A percentile compares a stretch with the other conserved stretches of the same genome.
Conservation (phyloP, 2,113 vertebrate genomes). For the Paedocypris sp. region DNA sequence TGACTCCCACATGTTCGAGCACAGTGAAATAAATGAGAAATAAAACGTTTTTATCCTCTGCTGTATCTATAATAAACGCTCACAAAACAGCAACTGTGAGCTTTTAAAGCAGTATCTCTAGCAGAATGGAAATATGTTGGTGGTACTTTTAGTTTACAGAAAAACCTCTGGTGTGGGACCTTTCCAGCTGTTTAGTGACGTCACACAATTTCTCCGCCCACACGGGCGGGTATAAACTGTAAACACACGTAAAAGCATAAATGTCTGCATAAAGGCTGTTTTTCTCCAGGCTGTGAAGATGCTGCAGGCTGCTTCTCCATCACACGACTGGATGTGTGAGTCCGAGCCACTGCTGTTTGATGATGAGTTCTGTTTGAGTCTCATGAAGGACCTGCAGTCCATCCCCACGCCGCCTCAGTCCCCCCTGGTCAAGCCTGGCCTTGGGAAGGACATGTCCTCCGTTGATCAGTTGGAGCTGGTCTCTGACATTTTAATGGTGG, state of each 20-base stretch:
- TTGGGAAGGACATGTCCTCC: conserved; percentile 51
- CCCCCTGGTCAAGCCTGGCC: conserved; percentile 49
- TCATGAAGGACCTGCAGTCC: conserved; percentile 62
- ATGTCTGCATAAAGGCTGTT: background rate
- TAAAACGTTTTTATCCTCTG: too few relatives aligned
- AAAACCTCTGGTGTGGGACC: background rate
- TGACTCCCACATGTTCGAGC: too few relatives aligned
- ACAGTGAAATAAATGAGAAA: too few relatives aligned
- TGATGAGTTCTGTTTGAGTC: conserved; percentile 57
- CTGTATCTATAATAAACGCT: too few relatives aligned
- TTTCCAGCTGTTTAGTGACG: conserved; percentile 39
- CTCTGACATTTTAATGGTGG: conserved; percentile 62
- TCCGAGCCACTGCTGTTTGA: conserved; percentile 64
- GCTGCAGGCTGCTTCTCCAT: conserved; percentile 57
- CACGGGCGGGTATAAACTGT: conserved; percentile 32
- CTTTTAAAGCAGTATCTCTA: too few relatives aligned
- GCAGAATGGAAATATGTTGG: too few relatives aligned
- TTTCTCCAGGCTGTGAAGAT: conserved; percentile 47
- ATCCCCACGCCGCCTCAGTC: conserved; percentile 60
- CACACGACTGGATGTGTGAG: conserved; percentile 56
- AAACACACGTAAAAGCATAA: conserved; percentile 36
- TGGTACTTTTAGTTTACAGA: too few relatives aligned
- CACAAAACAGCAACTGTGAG: too few relatives aligned
- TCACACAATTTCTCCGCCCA: conserved; percentile 10
- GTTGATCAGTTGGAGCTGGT: conserved; percentile 65